Conservation (phyloP, 2,113 vertebrate species). For the Stigmatopora argus region DNA sequence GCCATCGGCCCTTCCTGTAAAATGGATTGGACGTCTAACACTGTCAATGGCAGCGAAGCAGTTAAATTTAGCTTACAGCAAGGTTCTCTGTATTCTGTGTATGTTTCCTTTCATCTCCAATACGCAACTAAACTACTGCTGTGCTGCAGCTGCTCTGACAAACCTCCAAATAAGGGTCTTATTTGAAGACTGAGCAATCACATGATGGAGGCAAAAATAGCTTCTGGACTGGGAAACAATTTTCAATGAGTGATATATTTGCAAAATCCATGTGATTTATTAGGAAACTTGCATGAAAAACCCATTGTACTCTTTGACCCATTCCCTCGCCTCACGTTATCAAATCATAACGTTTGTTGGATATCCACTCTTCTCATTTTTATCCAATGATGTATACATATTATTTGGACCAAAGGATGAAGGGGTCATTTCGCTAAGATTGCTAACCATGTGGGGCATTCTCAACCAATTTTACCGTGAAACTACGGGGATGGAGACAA, state of each 20-base stretch:
- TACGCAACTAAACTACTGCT: conserved; percentile 5
- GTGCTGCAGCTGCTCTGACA: conserved; percentile 23
- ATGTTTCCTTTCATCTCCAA: conserved; percentile 33
- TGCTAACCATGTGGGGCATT: conserved; percentile 43
- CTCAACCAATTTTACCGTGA: conserved; percentile 37
- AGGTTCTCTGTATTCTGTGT: conserved; percentile 8
- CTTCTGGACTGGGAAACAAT: background rate
- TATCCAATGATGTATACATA: conserved; percentile 5
- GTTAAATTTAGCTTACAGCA: conserved; percentile 56
- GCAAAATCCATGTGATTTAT: background rate
- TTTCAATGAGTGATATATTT: conserved; percentile 9
- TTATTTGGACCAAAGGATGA: conserved; percentile 12
- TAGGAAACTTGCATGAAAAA: background rate
- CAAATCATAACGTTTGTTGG: background rate
- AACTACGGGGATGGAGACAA: conserved; percentile 21
- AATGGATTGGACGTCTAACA: too few species aligned
- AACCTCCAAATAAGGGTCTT: conserved; percentile 13
- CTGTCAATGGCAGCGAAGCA: conserved; percentile 18
- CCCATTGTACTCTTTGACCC: conserved; percentile 34
- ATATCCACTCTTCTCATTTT: conserved; percentile 7
- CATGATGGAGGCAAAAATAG: conserved; percentile 11
- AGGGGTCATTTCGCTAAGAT: conserved; percentile 29
- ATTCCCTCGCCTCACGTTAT: conserved; percentile 47
- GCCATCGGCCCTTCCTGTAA: too few species aligned
- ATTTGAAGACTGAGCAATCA: conserved; percentile 13